Evolutionary conservation across 2,888 invertebrate genomes (phyloP), one percentile per base, ranked within the genome.

Genomic region (Polymixis lichenea): DNA sequence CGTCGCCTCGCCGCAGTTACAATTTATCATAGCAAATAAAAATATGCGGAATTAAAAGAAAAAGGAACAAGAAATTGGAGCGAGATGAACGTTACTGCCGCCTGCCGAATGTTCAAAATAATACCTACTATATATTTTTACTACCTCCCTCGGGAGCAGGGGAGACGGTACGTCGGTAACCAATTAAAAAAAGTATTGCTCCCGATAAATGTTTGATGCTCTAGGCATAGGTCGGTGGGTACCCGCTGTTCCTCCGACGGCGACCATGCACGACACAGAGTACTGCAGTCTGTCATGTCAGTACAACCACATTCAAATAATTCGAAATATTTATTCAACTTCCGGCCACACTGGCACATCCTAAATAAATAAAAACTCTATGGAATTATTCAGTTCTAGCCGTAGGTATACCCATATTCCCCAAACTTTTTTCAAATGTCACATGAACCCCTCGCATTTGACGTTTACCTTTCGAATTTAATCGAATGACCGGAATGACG

Each of bases 21-120:
- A 95, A 96, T 96, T 96, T 96, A 96, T 96, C 96, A 96, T 96
- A 95, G 94, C 95, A 95, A 96, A 96, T 96, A 96, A 96, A 96
- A 96, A 96, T 95, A 95, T 94, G 93, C 92, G 90, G 94, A 95
- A 96, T 95, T 95, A 95, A 96, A 96, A 96, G 95, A 95, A 95
- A 96, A 95, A 95, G 93, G 92, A 95, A 91, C 93, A 95, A 94
- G 95, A 94, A 93, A 93, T 91, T 91, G 91, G 92, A 93, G 90
- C 91, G 94, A 94, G 94, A 93, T 93, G 94, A 92, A 74, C 65
- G 92, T 91, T 91, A 92, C 91, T 92, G 66, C 92, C 92, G 93
- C 88, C 78, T 90, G 90, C 91, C 89, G 91, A 92, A 92, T 93
- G 91, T 90, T 93, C 92, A 91, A 94, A 94, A 94, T 94, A 85